phyloP scores from a whole-genome alignment of 35 echinoderm and acorn worm species.

The Heliocidaris erythrogramma region DNA sequence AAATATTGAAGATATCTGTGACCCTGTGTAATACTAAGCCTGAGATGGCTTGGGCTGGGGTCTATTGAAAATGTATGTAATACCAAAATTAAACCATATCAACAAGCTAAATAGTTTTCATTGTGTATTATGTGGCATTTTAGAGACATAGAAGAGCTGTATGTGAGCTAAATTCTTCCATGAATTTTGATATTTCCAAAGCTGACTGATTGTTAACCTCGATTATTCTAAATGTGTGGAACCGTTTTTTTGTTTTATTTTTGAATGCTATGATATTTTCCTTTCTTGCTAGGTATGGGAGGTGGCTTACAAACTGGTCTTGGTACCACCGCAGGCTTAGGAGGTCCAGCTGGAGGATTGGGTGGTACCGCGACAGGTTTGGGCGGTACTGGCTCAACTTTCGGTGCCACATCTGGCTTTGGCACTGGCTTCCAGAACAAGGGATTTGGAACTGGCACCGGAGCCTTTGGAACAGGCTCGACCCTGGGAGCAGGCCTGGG shows the following conservation, averaged over 20 bases:
- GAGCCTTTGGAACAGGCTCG: constrained; percentile 70
- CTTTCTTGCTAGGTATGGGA: constrained; percentile 21
- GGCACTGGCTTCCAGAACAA: constrained; percentile 46
- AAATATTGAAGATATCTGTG: too few species aligned
- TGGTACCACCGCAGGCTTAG: constrained; percentile 1
- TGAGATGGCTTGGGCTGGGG: too few species aligned
- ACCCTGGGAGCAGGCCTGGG: constrained; percentile 52
- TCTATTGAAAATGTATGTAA: too few species aligned
- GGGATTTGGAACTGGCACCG: constrained; percentile 56
- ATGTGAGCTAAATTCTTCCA: too few species aligned
- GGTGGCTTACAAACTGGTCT: constrained; percentile 49
- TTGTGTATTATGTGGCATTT: too few species aligned
- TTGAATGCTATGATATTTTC: neutral
- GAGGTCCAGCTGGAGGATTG: constrained; percentile 34
- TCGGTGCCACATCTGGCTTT: constrained; percentile 49
- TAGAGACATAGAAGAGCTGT: too few species aligned
- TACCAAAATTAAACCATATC: too few species aligned
- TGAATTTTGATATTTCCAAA: too few species aligned
- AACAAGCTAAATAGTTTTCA: too few species aligned
- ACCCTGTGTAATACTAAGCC: too few species aligned
- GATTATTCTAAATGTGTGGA: neutral
- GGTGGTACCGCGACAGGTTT: constrained; percentile 38
- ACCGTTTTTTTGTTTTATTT: neutral
- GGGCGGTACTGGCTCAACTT: constrained; percentile 36
- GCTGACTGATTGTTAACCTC: too few species aligned